Evolutionary conservation across 2,113 vertebrate species (phyloP).

Genomic region (Nyctereutes procyonoides): DNA sequence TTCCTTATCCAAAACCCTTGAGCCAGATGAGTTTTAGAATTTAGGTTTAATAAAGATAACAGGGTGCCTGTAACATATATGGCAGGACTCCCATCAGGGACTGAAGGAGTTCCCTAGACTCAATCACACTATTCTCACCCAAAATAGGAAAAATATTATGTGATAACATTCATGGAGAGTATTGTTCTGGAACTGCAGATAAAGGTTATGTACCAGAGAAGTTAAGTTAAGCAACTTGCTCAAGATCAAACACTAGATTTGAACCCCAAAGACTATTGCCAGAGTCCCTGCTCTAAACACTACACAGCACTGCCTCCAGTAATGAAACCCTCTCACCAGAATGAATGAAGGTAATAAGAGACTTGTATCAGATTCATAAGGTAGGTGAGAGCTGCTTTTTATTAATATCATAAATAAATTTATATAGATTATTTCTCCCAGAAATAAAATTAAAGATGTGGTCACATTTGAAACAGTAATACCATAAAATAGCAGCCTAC

Average conservation of each 20-base stretch:
- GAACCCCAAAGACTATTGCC: neutral
- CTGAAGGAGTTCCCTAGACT: neutral
- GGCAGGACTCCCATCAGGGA: neutral
- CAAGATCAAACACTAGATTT: neutral
- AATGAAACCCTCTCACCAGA: neutral
- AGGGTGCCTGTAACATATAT: neutral
- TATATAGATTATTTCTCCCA: neutral
- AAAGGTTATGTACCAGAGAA: neutral
- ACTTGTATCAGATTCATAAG: neutral
- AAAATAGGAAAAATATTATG: neutral
- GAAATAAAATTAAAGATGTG: conserved; percentile 35
- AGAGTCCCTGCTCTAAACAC: neutral
- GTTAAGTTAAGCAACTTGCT: neutral
- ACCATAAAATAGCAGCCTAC: neutral
- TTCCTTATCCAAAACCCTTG: neutral
- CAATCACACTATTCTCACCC: neutral
- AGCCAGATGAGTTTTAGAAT: neutral
- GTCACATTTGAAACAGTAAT: neutral
- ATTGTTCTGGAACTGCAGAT: neutral
- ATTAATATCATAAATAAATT: neutral
- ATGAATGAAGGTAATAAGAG: neutral
- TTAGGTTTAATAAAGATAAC: neutral
- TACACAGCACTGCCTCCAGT: too few species aligned
- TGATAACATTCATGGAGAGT: neutral
- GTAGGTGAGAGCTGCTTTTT: neutral